Evolutionary conservation across 2,888 invertebrate genomes (phyloP), one percentile per base, ranked within the genome.

Genomic region (Hydropsyche betteni): DNA sequence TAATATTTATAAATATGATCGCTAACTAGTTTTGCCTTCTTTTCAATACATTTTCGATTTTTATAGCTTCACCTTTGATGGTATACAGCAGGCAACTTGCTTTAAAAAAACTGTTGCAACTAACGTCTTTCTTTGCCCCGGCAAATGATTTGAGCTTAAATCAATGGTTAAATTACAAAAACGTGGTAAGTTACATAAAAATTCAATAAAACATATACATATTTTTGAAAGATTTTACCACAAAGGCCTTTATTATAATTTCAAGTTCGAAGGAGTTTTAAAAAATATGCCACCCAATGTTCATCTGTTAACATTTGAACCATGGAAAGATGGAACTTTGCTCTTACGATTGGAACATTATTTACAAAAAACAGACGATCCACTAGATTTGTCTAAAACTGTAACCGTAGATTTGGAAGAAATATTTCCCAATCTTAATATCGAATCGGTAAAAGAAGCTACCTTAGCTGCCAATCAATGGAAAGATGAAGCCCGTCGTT

Each of bases 301-400:
- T 0, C 92, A 95, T 81, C 84, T 96, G 68, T 83, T 96, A 12
- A 94, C 94, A 0, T 81, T 96, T 68, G 96, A 96, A 81, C 93
- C 94, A 0, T 94, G 93, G 92, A 88, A 88, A 55, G 86, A 86
- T 0, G 84, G 85, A 0, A 86, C 88, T 33, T 80, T 93, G 10
- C 84, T 96, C 14, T 80, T 96, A 0, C 88, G 96, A 34, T 83
- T 96, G 0, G 96, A 96, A 81, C 94, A 96, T 82, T 89, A 93
- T 78, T 87, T 92, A 64, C 92, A 93, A 80, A 86, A 85, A 33
- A 84, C 86, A 0, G 95, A 95, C 75, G 89, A 91, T 80, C 81
- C 85, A 0, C 79, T 81, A 2, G 81, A 82, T 0, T 82, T 88
- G 0, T 90, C 91, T 0, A 83, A 87, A 4, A 85, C 88, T 0